Evolutionary conservation across 2,888 invertebrate species (phyloP).

Genomic region (Drosophila stalkeri): DNA sequence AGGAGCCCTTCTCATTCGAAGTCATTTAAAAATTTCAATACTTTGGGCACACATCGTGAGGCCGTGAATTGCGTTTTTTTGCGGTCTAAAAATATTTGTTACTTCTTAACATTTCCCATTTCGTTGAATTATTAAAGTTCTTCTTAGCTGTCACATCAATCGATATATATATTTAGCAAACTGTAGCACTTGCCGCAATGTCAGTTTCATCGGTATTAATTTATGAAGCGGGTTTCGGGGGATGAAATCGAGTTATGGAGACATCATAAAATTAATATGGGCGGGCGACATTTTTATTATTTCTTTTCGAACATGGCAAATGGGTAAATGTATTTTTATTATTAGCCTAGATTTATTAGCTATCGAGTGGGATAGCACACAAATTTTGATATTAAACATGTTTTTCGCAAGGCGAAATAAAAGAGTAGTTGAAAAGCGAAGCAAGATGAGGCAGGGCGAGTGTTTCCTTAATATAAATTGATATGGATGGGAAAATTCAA

Average conservation of each 20-base stretch:
- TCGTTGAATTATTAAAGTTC: constrained; percentile 37
- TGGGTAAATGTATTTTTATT: constrained; percentile 49
- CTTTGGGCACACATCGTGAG: constrained; percentile 37
- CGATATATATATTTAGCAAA: constrained; percentile 42
- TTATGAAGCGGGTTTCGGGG: neutral
- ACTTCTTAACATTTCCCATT: constrained; percentile 5
- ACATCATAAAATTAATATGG: constrained; percentile 31
- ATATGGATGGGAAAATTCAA: constrained; percentile 22
- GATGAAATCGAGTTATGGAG: constrained; percentile 25
- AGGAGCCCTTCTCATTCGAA: constrained; percentile 19
- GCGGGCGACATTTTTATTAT: constrained; percentile 44
- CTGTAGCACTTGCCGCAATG: constrained; percentile 43
- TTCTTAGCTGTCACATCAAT: constrained; percentile 36
- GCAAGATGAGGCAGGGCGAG: neutral
- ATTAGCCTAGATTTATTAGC: constrained; percentile 24
- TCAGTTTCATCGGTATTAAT: constrained; percentile 34
- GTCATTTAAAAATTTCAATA: constrained; percentile 52
- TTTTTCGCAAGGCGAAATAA: constrained; percentile 25
- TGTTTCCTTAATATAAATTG: constrained; percentile 19
- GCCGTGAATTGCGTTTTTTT: neutral
- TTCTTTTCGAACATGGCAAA: constrained; percentile 34
- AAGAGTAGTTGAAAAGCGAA: constrained; percentile 11
- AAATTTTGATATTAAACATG: constrained; percentile 36
- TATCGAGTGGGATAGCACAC: neutral
- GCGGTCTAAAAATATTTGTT: constrained; percentile 44